Base-by-base conservation (phyloP, 2,113 vertebrate genomes). In the Ictalurus punctatus region DNA sequence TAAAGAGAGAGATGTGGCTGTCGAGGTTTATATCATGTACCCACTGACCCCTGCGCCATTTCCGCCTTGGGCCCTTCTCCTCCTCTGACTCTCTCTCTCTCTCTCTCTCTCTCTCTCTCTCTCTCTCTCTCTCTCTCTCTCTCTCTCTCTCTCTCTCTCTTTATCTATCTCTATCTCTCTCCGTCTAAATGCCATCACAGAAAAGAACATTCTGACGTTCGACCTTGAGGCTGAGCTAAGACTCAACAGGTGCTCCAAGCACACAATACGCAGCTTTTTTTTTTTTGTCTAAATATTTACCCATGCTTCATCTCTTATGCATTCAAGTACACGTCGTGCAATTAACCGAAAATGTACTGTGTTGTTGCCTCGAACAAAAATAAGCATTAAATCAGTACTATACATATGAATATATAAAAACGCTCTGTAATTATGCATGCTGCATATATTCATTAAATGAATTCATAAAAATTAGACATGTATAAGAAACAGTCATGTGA, bases 151-250 rank as follows among this genome's bases (percentile, higher is more conserved):
- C 74, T 88, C 61, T 58, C 87, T 83, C 58, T 65, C 69, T 73
- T 44, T 73, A 1, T 37, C 17, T 73, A 16, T 73, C 79, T 59
- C 37, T 56, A 23, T 83, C 67, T 84, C 61, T 73, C 81, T 80
- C 48, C 48, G 10, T 83, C 78, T 88, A 91, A 91, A 90, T 91
- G 90, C 90, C 88, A 90, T 91, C 88, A 79, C 69, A 90, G 88
- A 91, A 86, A 76, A 91, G 86, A 80, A 88, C 88, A 90, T 81
- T 82, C 82, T 87, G 83, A 88, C 78, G 85, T 81, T 56, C 73
- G 86, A 88, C 90, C 83, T 89, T 90, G 90, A 88, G 88, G 61
- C 82, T 73, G 34, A 54, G 58, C 78, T 25, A 34, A 74, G 83
- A 74, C 88, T 87, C 86, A 85, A 89, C 86, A 91, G 83, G 89